These are phyloP conservation scores for Vidua chalybeata DNA, from an alignment of 2,113 vertebrate genomes.

Conservation along the genomic window DNA sequence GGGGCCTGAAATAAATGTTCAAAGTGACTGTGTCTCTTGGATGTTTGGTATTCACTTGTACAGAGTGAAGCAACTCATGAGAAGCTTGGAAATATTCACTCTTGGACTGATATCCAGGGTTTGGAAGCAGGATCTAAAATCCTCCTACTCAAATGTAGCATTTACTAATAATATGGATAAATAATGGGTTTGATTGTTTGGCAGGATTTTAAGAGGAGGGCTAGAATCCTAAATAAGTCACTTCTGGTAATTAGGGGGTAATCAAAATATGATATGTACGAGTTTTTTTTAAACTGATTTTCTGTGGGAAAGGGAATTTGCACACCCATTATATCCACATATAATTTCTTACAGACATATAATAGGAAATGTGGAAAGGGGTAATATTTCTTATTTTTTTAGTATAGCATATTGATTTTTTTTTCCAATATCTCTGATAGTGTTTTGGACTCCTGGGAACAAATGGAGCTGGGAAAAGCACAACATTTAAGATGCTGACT, in stretches of 20 bases:
- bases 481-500: conserved; percentile 89
- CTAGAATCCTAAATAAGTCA: neutral
- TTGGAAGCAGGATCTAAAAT: neutral
- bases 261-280: neutral
- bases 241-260: neutral
- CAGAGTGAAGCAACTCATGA: neutral
- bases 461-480: conserved; percentile 93
- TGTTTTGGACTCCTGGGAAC: conserved; percentile 91
- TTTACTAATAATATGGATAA: neutral
- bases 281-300: neutral
- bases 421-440: conserved; percentile 31
- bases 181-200: neutral
- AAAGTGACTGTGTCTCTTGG: neutral
- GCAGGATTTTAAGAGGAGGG: neutral
- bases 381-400: neutral
- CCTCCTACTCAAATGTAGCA: neutral
- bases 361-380: neutral
- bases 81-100: neutral
- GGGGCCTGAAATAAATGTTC: neutral
- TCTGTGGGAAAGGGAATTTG: neutral
- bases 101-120: neutral
- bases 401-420: neutral
- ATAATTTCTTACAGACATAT: neutral
- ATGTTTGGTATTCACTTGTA: neutral
- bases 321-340: neutral